Conservation (phyloP, 35 echinoderm and acorn worm species). For the Apostichopus japonicus region DNA sequence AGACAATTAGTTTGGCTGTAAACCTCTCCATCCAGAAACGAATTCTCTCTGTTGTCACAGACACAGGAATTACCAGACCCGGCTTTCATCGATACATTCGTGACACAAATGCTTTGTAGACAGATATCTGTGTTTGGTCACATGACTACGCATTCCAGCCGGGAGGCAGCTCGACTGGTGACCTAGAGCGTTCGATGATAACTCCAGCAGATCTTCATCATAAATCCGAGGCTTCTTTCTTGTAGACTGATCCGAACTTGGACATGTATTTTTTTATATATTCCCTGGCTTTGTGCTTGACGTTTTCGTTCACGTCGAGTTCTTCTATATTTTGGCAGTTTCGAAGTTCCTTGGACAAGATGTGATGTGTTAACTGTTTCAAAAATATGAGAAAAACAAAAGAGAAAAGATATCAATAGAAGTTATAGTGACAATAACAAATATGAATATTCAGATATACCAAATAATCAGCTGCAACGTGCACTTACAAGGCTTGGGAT, state of each 20-base stretch:
- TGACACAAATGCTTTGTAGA: too few species aligned
- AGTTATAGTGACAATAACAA: too few species aligned
- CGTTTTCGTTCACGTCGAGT: slow-evolving; percentile 94
- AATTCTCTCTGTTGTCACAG: too few species aligned
- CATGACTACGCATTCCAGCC: neutral
- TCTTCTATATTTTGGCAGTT: slow-evolving; percentile 95
- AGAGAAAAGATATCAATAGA: too few species aligned
- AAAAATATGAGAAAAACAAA: neutral
- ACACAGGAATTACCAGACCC: too few species aligned
- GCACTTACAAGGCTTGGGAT: too few species aligned
- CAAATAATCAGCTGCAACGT: too few species aligned
- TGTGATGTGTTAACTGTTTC: slow-evolving; percentile 87
- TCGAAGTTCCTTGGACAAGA: slow-evolving; percentile 94
- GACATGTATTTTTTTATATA: slow-evolving; percentile 98
- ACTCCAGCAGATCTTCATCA: neutral
- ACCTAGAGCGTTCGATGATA: neutral
- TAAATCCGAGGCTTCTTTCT: slow-evolving; percentile 72
- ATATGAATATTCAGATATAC: too few species aligned
- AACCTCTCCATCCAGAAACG: too few species aligned
- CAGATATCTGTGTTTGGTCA: too few species aligned
- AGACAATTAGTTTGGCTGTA: neutral
- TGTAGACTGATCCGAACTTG: slow-evolving; percentile 82
- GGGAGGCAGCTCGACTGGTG: neutral
- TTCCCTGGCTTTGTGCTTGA: slow-evolving; percentile 96
- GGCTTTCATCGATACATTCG: too few species aligned